Evolutionary conservation across 2,888 invertebrate species (phyloP).

Genomic region (Itoplectis maculator): DNA sequence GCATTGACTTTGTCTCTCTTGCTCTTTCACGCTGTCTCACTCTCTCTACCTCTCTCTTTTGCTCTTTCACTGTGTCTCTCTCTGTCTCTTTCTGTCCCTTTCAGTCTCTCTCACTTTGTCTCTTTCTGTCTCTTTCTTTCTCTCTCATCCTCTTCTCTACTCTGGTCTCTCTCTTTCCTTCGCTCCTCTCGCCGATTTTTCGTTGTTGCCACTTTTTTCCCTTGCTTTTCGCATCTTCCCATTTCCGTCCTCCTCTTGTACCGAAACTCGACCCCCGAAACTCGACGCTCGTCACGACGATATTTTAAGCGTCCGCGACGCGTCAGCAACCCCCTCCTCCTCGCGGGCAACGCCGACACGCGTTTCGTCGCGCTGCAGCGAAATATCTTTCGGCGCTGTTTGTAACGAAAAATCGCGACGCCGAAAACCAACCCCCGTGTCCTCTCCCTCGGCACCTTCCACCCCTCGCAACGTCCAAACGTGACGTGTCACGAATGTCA

Average conservation of each 20-base stretch:
- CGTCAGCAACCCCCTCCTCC: conserved; percentile 20
- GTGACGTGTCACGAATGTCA: conserved; percentile 50
- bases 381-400: conserved; percentile 33
- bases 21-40: background rate
- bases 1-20: conserved; percentile 13
- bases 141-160: background rate
- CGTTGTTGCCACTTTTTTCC: conserved; percentile 15
- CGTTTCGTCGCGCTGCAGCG: conserved; percentile 34
- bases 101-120: conserved; percentile 23
- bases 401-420: conserved; percentile 47
- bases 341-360: conserved; percentile 7
- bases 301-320: conserved; percentile 19
- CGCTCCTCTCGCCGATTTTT: background rate
- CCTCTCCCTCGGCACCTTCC: background rate
- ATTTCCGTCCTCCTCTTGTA: background rate
- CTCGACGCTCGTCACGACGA: conserved; percentile 26
- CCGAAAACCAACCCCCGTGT: background rate
- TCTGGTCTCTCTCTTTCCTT: background rate
- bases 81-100: conserved; percentile 26
- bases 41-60: background rate
- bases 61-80: conserved; percentile 20
- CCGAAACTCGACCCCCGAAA: conserved; percentile 23
- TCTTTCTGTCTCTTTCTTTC: conserved; percentile 13
- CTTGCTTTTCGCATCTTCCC: conserved; percentile 1
- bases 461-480: conserved; percentile 29